Evolutionary conservation across 2,797 vertebrate species (phyloP), one percentile per base, ranked within the genome.

Genomic region (Sebastes reedi): DNA sequence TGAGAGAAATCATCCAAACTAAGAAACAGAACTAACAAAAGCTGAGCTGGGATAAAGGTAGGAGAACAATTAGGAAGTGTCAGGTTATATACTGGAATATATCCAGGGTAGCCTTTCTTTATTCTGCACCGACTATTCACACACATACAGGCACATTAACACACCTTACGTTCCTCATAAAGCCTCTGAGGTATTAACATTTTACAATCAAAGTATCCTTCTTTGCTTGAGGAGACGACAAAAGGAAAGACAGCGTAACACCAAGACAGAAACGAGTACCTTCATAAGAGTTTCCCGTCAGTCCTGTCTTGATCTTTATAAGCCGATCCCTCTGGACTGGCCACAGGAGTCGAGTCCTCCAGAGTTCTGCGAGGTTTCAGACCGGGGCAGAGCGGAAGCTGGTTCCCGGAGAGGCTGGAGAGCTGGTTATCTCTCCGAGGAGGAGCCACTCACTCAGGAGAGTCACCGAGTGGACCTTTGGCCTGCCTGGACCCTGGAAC

Each of bases 401-500:
- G 79, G 81, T 81, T 67, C 67, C 62, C 8, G 2, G 71, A 77
- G 67, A 67, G 77, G 20, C 62, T 60, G 5, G n/a, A 76, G 62
- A 74, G 81, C 70, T 72, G 87, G 62, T 85, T 92, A 86, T 89
- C 75, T 81, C 74, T 77, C 70, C 29, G 1, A 90, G 86, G 89
- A 88, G 91, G 89, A 92, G 88, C 0, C 50, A 52, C 16, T 80
- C 77, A 62, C 34, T 77, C 52, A 25, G 72, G 42, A 68, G 55
- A 81, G 64, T 32, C 54, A 56, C 18, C 14, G 34, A 7, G 59
- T 58, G 73, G 89, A 94, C 89, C 92, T 94, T 95, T 93, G 92
- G 74, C 72, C 92, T 24, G 56, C 67, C 80, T 87, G 90, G 69
- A 91, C 91, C 82, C 86, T 89, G 82, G 39, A n/a, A 80, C 68